Evolutionary conservation across 2,888 invertebrate species (phyloP).

Genomic region (Rhingia campestris): DNA sequence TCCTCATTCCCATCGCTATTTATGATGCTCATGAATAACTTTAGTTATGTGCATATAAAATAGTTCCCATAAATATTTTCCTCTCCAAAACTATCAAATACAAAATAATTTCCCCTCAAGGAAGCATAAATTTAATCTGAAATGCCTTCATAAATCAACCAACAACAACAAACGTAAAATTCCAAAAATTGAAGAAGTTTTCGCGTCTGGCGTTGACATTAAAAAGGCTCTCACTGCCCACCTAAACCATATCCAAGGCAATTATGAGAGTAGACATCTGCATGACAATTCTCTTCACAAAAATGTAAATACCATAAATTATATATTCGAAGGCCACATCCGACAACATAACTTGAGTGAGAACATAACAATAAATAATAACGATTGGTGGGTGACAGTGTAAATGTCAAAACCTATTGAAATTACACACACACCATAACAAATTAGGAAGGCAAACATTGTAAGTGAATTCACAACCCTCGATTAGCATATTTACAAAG

Average conservation of each 20-base stretch:
- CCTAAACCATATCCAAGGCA: background rate
- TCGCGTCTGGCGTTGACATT: slow-evolving; percentile 36
- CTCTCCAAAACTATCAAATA: no score
- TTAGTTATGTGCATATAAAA: no score
- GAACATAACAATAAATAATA: slow-evolving; percentile 24
- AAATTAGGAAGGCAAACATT: slow-evolving; percentile 21
- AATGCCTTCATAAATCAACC: slow-evolving; percentile 46
- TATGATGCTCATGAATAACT: no score
- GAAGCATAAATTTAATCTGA: slow-evolving; percentile 10
- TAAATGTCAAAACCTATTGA: slow-evolving; percentile 10
- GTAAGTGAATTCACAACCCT: slow-evolving; percentile 29
- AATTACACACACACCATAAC: slow-evolving; percentile 6
- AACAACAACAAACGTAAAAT: slow-evolving; percentile 11
- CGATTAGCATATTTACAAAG: background rate
- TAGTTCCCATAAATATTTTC: no score
- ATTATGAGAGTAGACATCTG: slow-evolving; percentile 15
- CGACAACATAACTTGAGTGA: background rate
- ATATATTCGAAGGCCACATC: background rate
- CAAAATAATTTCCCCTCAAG: background rate
- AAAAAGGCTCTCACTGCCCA: slow-evolving; percentile 3
- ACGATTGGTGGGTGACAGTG: background rate
- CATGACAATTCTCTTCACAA: slow-evolving; percentile 23
- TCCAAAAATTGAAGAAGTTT: slow-evolving; percentile 9
- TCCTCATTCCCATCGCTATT: no score
- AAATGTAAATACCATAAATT: slow-evolving; percentile 2